phyloP scores from a whole-genome alignment of 2,888 invertebrate species.

The Deroplatys truncata region DNA sequence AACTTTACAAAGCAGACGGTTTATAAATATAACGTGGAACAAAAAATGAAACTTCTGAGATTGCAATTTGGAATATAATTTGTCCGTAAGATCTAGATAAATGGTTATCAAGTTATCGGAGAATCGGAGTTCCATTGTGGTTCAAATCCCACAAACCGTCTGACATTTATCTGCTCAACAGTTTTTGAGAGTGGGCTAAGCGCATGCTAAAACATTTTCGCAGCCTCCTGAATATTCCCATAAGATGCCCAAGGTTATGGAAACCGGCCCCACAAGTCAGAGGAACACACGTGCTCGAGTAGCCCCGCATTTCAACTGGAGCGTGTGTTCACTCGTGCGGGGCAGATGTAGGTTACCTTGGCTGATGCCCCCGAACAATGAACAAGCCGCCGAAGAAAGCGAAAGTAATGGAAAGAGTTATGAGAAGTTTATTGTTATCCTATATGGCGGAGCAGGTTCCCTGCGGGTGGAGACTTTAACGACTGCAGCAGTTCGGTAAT shows the following conservation, averaged over 20 bases:
- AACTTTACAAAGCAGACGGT: too few species aligned
- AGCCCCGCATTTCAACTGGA: neutral
- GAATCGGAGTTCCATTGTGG: too few species aligned
- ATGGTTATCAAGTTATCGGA: too few species aligned
- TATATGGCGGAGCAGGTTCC: neutral
- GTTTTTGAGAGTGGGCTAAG: neutral
- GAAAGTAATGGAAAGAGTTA: conserved; percentile 8
- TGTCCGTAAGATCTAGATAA: too few species aligned
- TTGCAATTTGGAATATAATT: too few species aligned
- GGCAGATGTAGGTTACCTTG: conserved; percentile 25
- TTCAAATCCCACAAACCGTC: too few species aligned
- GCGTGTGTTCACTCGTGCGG: conserved; percentile 11
- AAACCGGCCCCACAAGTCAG: neutral
- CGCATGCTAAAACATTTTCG: neutral
- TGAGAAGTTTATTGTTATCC: neutral
- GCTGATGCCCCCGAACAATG: neutral
- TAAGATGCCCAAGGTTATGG: neutral
- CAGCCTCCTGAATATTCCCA: neutral
- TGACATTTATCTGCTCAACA: too few species aligned
- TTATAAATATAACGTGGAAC: too few species aligned
- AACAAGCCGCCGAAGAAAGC: neutral
- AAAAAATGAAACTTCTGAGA: too few species aligned
- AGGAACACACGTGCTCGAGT: neutral
- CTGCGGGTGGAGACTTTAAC: neutral
- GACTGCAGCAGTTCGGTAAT: neutral